Conservation (phyloP, 2,888 invertebrate species). For the Morinoia aosen region DNA sequence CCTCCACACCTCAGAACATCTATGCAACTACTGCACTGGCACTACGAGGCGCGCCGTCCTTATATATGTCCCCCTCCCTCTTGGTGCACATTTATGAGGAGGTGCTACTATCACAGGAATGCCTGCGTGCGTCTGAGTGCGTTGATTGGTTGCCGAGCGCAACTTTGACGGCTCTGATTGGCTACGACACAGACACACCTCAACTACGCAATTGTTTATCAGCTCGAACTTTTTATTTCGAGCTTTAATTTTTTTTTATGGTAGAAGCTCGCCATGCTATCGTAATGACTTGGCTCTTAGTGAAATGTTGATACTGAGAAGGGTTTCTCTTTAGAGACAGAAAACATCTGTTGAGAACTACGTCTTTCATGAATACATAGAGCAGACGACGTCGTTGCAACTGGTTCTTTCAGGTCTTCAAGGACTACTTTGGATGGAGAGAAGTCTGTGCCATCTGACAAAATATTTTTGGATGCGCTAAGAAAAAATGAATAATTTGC, state of each 20-base stretch:
- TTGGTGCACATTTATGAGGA: not conserved
- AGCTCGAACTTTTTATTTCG: not conserved
- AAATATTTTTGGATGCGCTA: not conserved
- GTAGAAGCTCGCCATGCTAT: not conserved
- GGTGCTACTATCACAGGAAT: not conserved
- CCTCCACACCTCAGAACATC: not conserved
- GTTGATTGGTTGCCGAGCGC: not conserved
- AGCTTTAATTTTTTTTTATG: not conserved
- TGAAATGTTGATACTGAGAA: not conserved
- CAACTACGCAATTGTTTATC: slow-evolving; percentile 22
- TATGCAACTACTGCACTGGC: slow-evolving; percentile 1
- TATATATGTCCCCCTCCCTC: not conserved
- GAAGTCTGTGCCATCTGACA: not conserved
- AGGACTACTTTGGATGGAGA: not conserved
- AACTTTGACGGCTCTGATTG: slow-evolving; percentile 13
- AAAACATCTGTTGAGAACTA: not conserved
- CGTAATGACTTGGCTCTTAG: not conserved
- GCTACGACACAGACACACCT: slow-evolving; percentile 21
- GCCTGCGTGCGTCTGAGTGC: not conserved
- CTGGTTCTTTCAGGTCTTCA: not conserved
- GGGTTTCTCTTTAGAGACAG: not conserved
- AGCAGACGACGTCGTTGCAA: not conserved
- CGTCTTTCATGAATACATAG: not conserved
- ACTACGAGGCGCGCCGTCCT: not conserved
- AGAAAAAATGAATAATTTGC: not conserved